phyloP scores from a whole-genome alignment of 2,797 vertebrate species.

The Tenualosa thibaudeaui region DNA sequence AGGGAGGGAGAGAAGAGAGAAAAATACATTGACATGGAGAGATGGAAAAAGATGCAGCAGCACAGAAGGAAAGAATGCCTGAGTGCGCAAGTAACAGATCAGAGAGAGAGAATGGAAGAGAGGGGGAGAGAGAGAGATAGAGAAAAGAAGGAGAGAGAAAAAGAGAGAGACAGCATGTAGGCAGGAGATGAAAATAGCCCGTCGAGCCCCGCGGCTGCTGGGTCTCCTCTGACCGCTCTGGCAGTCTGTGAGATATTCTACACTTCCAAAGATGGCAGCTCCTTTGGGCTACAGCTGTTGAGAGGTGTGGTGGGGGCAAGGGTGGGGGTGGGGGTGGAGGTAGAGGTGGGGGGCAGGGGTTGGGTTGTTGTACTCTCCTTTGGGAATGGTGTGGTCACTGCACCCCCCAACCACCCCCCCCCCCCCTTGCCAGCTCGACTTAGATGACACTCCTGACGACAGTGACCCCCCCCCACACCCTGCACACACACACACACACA shows the following conservation, averaged over 20 bases:
- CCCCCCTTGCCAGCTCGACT: constrained; percentile 42
- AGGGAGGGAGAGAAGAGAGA: background rate
- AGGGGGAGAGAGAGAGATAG: background rate
- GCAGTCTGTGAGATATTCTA: constrained; percentile 59
- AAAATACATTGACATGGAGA: background rate
- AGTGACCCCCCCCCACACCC: background rate
- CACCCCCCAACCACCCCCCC: background rate
- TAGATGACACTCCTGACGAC: background rate
- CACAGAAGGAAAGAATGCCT: background rate
- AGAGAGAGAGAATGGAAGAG: background rate
- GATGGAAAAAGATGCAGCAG: constrained; percentile 4
- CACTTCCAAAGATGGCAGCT: constrained; percentile 67
- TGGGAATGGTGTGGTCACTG: constrained; percentile 52
- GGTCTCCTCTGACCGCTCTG: constrained; percentile 52
- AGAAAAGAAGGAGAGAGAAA: constrained; percentile 9
- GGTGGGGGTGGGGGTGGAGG: background rate
- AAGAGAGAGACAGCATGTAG: background rate
- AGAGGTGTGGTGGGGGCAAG: background rate
- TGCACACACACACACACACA: background rate
- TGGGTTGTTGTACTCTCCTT: constrained; percentile 36
- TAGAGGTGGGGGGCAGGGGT: background rate
- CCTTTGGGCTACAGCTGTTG: constrained; percentile 61
- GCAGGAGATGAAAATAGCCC: constrained; percentile 66
- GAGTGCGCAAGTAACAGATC: background rate
- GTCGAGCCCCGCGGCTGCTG: constrained; percentile 45